Percentiles rank a stretch among this genome's conserved stretches.
Conservation (phyloP, 2,888 invertebrate species). For the Masnerella sp. region DNA sequence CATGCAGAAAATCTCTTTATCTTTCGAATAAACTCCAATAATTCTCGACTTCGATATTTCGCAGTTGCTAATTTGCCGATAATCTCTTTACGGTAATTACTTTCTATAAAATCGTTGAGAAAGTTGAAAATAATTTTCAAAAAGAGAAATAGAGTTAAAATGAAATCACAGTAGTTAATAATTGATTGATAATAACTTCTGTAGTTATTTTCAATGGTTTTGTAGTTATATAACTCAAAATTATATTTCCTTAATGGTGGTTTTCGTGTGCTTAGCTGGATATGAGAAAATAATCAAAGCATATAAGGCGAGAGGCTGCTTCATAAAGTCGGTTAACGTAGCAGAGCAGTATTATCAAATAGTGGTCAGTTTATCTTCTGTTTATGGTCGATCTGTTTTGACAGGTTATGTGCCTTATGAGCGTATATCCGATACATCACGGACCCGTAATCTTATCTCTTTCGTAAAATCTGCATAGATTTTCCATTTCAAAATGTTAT, state of each 20-base stretch:
- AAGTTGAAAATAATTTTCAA: neutral
- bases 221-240: constrained; percentile 10
- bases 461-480: constrained; percentile 52
- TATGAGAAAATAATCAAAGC: constrained; percentile 8
- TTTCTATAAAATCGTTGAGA: neutral
- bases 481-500: constrained; percentile 40
- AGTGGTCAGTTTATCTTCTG: constrained; percentile 62
- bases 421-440: constrained; percentile 57
- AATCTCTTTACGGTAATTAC: constrained; percentile 7
- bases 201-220: neutral
- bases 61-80: neutral
- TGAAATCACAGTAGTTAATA: neutral
- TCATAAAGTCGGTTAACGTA: constrained; percentile 48
- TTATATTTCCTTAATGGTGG: no score
- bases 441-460: constrained; percentile 58
- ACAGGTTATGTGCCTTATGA: constrained; percentile 58
- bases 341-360: constrained; percentile 30
- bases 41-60: neutral
- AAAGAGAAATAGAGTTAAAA: neutral
- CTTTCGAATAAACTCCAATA: neutral
- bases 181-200: neutral
- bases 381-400: constrained; percentile 64
- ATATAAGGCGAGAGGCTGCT: constrained; percentile 37
- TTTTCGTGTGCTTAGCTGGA: neutral
- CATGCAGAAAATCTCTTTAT: neutral